A percentile compares a stretch with the other conserved stretches of the same genome.
Evolutionary conservation across 2,797 vertebrate species (phyloP).

Genomic region (Myotis planiceps): DNA sequence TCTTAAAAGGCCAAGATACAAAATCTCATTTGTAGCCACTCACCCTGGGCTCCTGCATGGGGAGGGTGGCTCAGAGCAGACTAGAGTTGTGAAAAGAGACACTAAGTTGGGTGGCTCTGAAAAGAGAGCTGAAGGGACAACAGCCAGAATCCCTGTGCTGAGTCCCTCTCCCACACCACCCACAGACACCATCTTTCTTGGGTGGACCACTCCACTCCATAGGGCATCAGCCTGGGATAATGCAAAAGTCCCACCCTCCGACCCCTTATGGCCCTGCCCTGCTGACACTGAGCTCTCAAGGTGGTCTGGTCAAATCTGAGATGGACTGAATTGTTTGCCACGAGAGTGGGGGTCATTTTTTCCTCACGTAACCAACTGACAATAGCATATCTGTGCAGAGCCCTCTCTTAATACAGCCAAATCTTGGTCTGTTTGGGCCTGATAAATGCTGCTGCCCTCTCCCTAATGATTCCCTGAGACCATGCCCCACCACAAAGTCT

Average conservation of each 20-base stretch:
- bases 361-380: not conserved
- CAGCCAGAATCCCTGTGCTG: not conserved
- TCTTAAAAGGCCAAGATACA: not conserved
- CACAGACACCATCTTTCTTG: not conserved
- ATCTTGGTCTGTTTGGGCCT: not conserved
- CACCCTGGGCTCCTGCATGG: not conserved
- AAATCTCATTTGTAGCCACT: not conserved
- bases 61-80: not conserved
- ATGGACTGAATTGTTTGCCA: not conserved
- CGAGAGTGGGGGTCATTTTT: not conserved
- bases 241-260: not conserved
- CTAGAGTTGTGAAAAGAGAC: not conserved
- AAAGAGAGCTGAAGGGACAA: not conserved
- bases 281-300: not conserved
- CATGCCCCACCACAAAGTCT: not conserved
- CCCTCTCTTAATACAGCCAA: not conserved
- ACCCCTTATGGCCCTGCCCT: not conserved
- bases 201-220: not conserved
- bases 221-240: not conserved
- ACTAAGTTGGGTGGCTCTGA: not conserved
- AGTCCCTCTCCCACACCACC: not conserved
- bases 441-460: not conserved
- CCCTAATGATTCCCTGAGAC: not conserved
- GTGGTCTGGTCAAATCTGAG: not conserved
- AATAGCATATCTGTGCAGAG: not conserved